These are phyloP conservation scores for Thecocarcelia acutangulata DNA, from an alignment of 2,888 invertebrate species.

Conservation along the genomic window DNA sequence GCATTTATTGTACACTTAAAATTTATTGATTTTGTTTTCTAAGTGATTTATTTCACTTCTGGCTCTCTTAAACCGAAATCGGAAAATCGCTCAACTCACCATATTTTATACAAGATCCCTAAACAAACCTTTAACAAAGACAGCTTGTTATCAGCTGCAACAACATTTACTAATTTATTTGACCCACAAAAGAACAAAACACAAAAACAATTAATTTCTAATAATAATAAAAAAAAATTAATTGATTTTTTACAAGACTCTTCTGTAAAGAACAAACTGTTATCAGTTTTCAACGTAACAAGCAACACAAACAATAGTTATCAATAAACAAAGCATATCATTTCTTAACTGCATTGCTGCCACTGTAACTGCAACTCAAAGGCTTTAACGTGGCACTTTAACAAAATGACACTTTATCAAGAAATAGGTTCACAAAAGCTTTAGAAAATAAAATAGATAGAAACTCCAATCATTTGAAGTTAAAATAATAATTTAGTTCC, in stretches of 20 bases:
- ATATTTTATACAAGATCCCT: constrained; percentile 1
- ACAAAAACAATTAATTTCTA: constrained; percentile 5
- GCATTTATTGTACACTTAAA: not conserved
- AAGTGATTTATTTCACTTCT: not conserved
- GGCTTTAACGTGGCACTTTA: not conserved
- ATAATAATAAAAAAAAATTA: constrained; percentile 19
- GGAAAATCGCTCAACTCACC: not conserved
- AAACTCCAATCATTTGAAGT: not conserved
- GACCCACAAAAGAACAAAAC: constrained; percentile 17
- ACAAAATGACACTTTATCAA: constrained; percentile 13
- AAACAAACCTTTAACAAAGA: not conserved
- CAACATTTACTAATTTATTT: constrained; percentile 43
- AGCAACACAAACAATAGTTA: constrained; percentile 21
- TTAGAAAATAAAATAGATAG: not conserved
- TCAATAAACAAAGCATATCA: constrained; percentile 34
- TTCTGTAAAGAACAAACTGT: constrained; percentile 22
- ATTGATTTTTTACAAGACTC: constrained; percentile 20
- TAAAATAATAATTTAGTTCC: constrained; percentile 5
- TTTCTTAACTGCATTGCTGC: not conserved
- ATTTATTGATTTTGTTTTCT: not conserved
- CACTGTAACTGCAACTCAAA: not conserved
- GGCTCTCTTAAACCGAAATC: not conserved
- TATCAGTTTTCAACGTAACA: constrained; percentile 20
- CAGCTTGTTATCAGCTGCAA: constrained; percentile 31
- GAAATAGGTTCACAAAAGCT: not conserved